These are phyloP conservation scores for Podabrus alpinus DNA, from an alignment of 2,888 invertebrate species.

Conservation along the genomic window DNA sequence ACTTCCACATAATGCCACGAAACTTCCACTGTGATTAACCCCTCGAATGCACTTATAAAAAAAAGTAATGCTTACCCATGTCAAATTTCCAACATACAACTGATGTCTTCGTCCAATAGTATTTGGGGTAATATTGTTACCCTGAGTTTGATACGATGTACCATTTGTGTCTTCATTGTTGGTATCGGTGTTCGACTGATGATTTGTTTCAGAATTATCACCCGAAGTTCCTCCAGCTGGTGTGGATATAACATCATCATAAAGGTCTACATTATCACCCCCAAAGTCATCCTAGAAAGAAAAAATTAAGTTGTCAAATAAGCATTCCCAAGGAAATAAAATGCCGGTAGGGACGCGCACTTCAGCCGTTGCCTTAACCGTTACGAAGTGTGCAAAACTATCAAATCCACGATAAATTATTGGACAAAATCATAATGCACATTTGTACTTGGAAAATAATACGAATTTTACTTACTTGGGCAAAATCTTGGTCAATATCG, in stretches of 20 bases:
- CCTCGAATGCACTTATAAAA: not conserved
- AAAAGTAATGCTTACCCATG: slow-evolving; percentile 77
- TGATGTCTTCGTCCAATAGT: slow-evolving; percentile 80
- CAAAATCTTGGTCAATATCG: slow-evolving; percentile 94
- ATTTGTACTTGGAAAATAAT: not conserved
- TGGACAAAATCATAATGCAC: not conserved
- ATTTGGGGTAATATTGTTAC: slow-evolving; percentile 70
- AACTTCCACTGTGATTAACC: no score
- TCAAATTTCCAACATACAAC: slow-evolving; percentile 96
- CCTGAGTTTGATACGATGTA: slow-evolving; percentile 70
- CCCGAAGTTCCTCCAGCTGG: slow-evolving; percentile 67
- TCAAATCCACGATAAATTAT: not conserved
- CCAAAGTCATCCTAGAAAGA: slow-evolving; percentile 74
- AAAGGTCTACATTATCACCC: slow-evolving; percentile 88
- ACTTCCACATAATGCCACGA: no score
- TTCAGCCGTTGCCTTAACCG: not conserved
- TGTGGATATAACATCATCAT: slow-evolving; percentile 92
- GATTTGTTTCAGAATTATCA: slow-evolving; percentile 62
- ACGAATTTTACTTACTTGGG: slow-evolving; percentile 61
- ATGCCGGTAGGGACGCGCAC: slow-evolving; percentile 13
- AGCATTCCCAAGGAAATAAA: slow-evolving; percentile 2
- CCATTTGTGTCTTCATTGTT: slow-evolving; percentile 71
- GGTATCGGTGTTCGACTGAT: slow-evolving; percentile 59
- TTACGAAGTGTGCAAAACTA: not conserved
- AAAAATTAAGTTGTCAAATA: not conserved